These are phyloP conservation scores for Urocynchramus pylzowi DNA, from an alignment of 2,113 vertebrate genomes.

Conservation along the genomic window DNA sequence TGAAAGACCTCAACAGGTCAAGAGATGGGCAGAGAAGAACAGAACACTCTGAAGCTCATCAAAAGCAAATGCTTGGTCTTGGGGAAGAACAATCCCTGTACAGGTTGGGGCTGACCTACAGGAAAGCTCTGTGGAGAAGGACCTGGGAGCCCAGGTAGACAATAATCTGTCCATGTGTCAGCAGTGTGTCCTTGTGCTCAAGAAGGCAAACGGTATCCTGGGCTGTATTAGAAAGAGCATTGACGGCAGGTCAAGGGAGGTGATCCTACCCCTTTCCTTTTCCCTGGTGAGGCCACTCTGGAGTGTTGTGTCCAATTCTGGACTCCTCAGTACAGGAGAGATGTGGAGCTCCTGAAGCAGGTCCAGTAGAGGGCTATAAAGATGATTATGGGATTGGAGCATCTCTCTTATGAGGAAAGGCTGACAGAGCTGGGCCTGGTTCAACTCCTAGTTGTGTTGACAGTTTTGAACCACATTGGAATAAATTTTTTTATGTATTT, in stretches of 20 bases:
- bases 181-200: not conserved
- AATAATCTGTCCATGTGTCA: not conserved
- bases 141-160: no score
- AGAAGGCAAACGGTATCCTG: not conserved
- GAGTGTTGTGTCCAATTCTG: not conserved
- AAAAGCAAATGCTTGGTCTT: not conserved
- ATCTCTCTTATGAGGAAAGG: not conserved
- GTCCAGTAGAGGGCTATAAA: accelerated
- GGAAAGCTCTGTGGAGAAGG: not conserved
- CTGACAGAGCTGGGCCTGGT: not conserved
- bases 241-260: accelerated
- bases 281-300: not conserved
- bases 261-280: not conserved
- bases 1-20: accelerated
- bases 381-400: not conserved
- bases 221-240: not conserved
- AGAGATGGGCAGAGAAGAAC: not conserved
- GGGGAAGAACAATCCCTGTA: not conserved
- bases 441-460: not conserved
- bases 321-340: not conserved
- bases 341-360: not conserved
- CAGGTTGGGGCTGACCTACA: not conserved
- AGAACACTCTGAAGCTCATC: not conserved
- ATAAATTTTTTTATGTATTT: not conserved
- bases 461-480: not conserved